phyloP scores from a whole-genome alignment of 2,797 vertebrate genomes.

The Oreochromis grahami region DNA sequence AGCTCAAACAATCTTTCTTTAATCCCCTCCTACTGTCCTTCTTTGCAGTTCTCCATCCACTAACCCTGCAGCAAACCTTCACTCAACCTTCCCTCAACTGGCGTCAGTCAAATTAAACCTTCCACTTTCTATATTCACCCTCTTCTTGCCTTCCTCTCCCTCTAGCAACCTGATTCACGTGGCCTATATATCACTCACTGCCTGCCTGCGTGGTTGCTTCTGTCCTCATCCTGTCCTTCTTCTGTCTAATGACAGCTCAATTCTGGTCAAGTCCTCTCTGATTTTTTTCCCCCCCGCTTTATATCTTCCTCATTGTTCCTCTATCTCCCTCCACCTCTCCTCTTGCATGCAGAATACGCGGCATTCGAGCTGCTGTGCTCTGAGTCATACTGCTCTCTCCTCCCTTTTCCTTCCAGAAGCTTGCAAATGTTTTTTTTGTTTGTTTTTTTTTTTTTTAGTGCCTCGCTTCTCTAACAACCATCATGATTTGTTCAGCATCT shows the following conservation, averaged over 20 bases:
- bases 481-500: constrained; percentile 24
- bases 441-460: background rate
- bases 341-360: constrained; percentile 45
- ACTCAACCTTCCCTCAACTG: constrained; percentile 40
- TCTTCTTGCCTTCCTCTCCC: constrained; percentile 15
- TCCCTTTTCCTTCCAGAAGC: constrained; percentile 57
- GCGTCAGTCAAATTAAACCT: constrained; percentile 21
- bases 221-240: constrained; percentile 31
- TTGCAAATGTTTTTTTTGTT: constrained; percentile 14
- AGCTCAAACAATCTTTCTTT: constrained; percentile 11
- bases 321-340: constrained; percentile 27
- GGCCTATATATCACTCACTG: constrained; percentile 40
- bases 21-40: constrained; percentile 16
- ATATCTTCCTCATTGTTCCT: constrained; percentile 22
- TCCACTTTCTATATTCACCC: constrained; percentile 31
- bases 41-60: constrained; percentile 10
- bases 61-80: constrained; percentile 45
- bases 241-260: constrained; percentile 29
- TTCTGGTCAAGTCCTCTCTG: constrained; percentile 18
- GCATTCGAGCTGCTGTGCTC: constrained; percentile 43
- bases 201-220: constrained; percentile 4
- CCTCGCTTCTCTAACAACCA: background rate
- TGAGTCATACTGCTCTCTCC: constrained; percentile 62
- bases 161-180: constrained; percentile 52
- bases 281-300: background rate